Base-by-base conservation (phyloP, 2,113 vertebrate species). In the Colistium nudipinnis region DNA sequence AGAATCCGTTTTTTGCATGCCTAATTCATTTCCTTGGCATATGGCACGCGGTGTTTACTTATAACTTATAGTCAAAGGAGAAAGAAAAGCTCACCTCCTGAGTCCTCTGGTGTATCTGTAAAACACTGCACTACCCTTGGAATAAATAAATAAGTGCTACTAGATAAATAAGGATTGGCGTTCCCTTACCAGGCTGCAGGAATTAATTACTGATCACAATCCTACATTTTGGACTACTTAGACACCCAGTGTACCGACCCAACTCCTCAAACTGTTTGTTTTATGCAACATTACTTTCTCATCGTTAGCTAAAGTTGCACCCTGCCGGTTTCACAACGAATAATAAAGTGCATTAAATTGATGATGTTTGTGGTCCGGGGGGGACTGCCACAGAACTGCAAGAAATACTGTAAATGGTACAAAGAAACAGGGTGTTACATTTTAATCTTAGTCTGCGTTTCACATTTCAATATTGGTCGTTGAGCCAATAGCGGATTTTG, bases 211-310 rank as follows among this genome's bases (percentile, higher is more conserved):
- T n/a, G n/a, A n/a, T n/a, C n/a, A 1, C 8, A 36, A 28, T 45
- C 38, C 6, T n/a, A n/a, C n/a, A n/a, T n/a, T n/a, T n/a, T n/a
- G n/a, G n/a, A n/a, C n/a, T n/a, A n/a, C n/a, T n/a, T n/a, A n/a
- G n/a, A n/a, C n/a, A n/a, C n/a, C n/a, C n/a, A n/a, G n/a, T n/a
- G n/a, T n/a, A n/a, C n/a, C n/a, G n/a, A n/a, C n/a, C n/a, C n/a
- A n/a, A n/a, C n/a, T n/a, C n/a, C n/a, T n/a, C n/a, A n/a, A n/a
- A n/a, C n/a, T n/a, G 44, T 74, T 68, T 64, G 76, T 65, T 74
- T 74, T 52, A 62, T 43, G 61, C 62, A 38, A 41, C 66, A 72
- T 65, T 62, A 43, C 48, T 64, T 54, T 55, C 20, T 65, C 22
- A 70, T 63, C 6, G 1, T 75, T 54, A 31, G 54, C 35, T 47